Percentiles rank a stretch among this genome's conserved stretches.
These are phyloP conservation scores for Diabrotica virgifera DNA, from an alignment of 1,140 invertebrate species.

Conservation along the genomic window DNA sequence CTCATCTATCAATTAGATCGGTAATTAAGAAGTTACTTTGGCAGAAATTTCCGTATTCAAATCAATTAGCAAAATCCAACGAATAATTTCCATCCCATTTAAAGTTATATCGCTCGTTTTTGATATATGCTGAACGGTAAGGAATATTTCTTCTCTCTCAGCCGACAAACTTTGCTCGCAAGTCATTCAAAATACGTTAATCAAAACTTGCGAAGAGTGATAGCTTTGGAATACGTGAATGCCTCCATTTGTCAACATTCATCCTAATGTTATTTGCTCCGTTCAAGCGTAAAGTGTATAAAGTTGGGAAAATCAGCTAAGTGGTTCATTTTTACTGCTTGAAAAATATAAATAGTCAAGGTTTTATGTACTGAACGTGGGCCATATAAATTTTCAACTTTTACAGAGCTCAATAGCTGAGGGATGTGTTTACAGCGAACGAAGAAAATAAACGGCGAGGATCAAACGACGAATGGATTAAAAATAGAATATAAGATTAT, in stretches of 20 bases:
- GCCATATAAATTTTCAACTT: conserved; percentile 9
- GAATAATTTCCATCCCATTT: not conserved
- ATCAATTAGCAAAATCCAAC: not conserved
- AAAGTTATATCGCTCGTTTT: not conserved
- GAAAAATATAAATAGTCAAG: conserved; percentile 6
- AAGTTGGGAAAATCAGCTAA: conserved; percentile 13
- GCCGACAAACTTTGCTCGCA: not conserved
- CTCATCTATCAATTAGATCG: not conserved
- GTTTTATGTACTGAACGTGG: conserved; percentile 6
- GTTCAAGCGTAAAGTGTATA: conserved; percentile 1
- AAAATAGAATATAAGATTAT: too few species aligned
- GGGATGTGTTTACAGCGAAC: not conserved
- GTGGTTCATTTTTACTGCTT: conserved; percentile 11
- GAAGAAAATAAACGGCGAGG: too few species aligned
- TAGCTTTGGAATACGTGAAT: conserved; percentile 9
- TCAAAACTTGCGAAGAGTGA: conserved; percentile 7
- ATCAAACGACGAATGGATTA: too few species aligned
- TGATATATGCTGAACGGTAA: not conserved
- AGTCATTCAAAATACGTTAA: conserved; percentile 12
- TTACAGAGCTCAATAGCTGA: not conserved
- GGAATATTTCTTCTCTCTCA: not conserved
- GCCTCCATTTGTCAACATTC: conserved; percentile 12
- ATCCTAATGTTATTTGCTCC: conserved; percentile 9
- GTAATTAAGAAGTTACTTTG: not conserved
- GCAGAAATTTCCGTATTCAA: not conserved